Conservation (phyloP, 2,888 invertebrate species). For the Gymnocheta viridis region DNA sequence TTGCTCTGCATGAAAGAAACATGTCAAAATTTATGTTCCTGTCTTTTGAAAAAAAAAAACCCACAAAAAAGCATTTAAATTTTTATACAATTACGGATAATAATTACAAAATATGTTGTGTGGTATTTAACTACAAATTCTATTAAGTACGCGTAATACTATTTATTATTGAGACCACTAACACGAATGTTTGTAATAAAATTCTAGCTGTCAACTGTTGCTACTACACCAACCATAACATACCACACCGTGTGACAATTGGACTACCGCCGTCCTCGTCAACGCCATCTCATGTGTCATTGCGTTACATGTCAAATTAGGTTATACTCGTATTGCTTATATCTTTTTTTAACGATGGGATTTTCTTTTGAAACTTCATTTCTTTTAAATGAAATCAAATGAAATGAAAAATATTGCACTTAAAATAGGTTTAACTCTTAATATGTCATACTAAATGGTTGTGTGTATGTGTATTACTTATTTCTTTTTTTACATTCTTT, state of each 20-base stretch:
- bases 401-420: slow-evolving; percentile 41
- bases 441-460: slow-evolving; percentile 53
- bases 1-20: no score
- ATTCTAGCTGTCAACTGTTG: slow-evolving; percentile 63
- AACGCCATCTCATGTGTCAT: slow-evolving; percentile 28
- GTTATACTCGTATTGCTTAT: slow-evolving; percentile 48
- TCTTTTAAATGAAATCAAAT: slow-evolving; percentile 43
- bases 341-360: slow-evolving; percentile 40
- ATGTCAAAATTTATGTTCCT: slow-evolving; percentile 21
- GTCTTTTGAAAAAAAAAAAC: not conserved
- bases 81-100: slow-evolving; percentile 45
- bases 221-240: slow-evolving; percentile 38
- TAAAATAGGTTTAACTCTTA: slow-evolving; percentile 56
- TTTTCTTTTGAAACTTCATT: slow-evolving; percentile 45
- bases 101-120: slow-evolving; percentile 41
- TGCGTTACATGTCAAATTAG: slow-evolving; percentile 61
- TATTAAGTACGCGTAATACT: slow-evolving; percentile 17
- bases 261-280: slow-evolving; percentile 21
- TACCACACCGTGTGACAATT: slow-evolving; percentile 34
- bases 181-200: slow-evolving; percentile 55
- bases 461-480: not conserved
- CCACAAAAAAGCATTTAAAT: slow-evolving; percentile 21
- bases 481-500: not conserved
- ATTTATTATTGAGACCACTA: slow-evolving; percentile 56
- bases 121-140: slow-evolving; percentile 18